phyloP scores from a whole-genome alignment of 2,113 vertebrate species.

The Protobothrops flavoviridis region DNA sequence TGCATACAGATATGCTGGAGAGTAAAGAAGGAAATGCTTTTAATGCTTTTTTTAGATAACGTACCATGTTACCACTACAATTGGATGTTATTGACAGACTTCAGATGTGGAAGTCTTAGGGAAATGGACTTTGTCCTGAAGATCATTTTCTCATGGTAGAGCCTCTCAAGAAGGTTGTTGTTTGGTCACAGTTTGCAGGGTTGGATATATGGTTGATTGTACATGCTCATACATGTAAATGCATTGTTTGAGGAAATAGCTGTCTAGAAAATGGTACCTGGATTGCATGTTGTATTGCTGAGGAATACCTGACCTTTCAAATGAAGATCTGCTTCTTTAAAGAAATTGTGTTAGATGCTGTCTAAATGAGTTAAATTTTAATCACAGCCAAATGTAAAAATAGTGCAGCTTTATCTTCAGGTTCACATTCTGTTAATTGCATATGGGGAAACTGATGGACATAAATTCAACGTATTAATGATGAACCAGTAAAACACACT shows the following conservation, averaged over 20 bases:
- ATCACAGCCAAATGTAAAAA: background rate
- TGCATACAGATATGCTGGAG: background rate
- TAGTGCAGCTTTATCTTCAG: background rate
- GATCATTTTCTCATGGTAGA: background rate
- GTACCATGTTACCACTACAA: background rate
- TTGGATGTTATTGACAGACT: background rate
- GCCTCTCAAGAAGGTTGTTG: background rate
- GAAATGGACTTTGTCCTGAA: background rate
- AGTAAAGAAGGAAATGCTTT: background rate
- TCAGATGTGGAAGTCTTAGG: background rate
- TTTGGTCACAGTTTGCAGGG: constrained; percentile 3
- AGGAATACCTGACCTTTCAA: background rate
- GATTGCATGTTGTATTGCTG: background rate
- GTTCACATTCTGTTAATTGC: background rate
- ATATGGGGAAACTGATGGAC: background rate
- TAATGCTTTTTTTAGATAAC: background rate
- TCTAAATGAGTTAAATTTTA: background rate
- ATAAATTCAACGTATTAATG: background rate
- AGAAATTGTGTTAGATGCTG: background rate
- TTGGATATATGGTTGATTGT: background rate
- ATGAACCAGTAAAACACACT: background rate
- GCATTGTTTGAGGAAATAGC: background rate
- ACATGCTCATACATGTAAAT: constrained; percentile 9
- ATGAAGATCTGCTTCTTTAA: background rate
- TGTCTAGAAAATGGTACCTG: constrained; percentile 13